Base-by-base conservation (phyloP, 2,888 invertebrate species). In the Drosophila neonasuta region DNA sequence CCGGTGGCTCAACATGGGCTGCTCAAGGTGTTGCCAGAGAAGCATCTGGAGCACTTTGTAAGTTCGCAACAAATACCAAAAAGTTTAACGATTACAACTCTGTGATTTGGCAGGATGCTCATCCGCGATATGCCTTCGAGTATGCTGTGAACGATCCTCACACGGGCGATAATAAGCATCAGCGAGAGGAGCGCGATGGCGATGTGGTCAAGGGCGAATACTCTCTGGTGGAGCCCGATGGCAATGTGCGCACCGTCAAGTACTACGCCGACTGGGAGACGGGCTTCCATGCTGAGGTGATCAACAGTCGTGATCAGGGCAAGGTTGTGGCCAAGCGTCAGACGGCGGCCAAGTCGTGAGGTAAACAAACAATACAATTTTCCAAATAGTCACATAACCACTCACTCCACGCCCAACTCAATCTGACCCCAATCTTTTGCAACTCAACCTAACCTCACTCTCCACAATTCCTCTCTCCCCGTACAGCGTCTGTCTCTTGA, bases 221-320 rank as follows among this genome's bases (percentile, higher is more conserved):
- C 88, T 93, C 93, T 10, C 90, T 94, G 82, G 94, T 94, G 68
- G 95, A 95, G 89, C 94, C 95, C 48, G 95, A 95, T 91, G 95
- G 95, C 61, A 94, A 94, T 71, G 94, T 95, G 61, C 92, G 95
- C 74, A 95, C 94, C 2, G 95, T 95, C 63, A 93, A 94, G 90
- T 95, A 95, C 90, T 93, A 94, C 61, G 95, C 95, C 60, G 95
- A 95, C 89, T 95, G 95, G 95, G 93, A 95, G 90, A 95, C 94
- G 79, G 95, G 95, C 85, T 95, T 95, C 92, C 95, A 95, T 89
- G 95, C 95, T 66, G 92, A 93, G 88, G 94, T 95, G 51, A 93
- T 92, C 90, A 94, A 95, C 90, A 93, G 93, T 91, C 92, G 93
- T 90, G 93, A 93, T 90, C 81, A 88, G 45, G 84, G 72, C 39